Evolutionary conservation across 2,888 invertebrate species (phyloP), one percentile per base, ranked within the genome.

Genomic region (Synergus itoensis): DNA sequence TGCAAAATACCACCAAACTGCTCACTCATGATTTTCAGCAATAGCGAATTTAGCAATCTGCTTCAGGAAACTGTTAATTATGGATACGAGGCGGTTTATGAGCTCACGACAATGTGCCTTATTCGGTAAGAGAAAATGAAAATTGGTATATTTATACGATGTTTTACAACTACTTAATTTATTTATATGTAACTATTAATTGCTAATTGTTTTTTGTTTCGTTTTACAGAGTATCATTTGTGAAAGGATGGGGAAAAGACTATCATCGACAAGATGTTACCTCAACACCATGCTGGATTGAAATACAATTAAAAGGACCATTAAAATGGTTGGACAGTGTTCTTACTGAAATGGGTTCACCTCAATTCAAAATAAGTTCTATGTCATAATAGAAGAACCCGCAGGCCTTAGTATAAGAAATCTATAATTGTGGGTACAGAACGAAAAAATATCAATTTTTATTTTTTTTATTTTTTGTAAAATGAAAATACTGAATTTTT

Each of bases 81-180:
- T 90, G 99, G 99, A 12, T 99, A 98, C 90, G 98, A 99, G 92
- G 98, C 98, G 21, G 99, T 99, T 41, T 99, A 98, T 89, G 99
- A 99, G 93, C 94, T 99, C 84, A 99, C 98, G 2, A 98, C 99
- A 94, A 98, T 99, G 98, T 98, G 98, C 91, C 98, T 98, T 81
- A 98, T 99, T 86, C 94, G 93, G 93, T 93, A 86, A 84, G 79
- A 45, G 21, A 8, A 21, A 21, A 18, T 21, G n/a, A 60, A 60
- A 21, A 18, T 18, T 11, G 8, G 11, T 60, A 21, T 11, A 60
- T 18, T 18, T 18, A 60, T 60, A 60, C 0, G 18, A 60, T 60
- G 9, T 18, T 21, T 21, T 11, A 11, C n/a, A 11, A 18, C 11
- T 21, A 21, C 7, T 16, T 60, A 60, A 5, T 64, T 64, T 40